Evolutionary conservation across 2,888 invertebrate species (phyloP).

Genomic region (Melangyna quadrimaculata): DNA sequence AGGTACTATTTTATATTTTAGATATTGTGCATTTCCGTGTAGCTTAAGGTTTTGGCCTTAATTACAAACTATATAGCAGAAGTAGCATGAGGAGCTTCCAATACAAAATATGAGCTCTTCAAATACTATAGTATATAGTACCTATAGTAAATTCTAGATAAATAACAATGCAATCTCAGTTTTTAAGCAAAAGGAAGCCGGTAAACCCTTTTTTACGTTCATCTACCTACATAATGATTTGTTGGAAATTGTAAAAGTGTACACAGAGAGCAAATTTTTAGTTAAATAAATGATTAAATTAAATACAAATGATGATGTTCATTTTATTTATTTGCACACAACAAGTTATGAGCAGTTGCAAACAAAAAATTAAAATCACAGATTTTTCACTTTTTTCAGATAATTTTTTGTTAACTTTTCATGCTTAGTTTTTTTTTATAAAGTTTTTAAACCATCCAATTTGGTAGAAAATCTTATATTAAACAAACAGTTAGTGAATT

Average conservation of each 20-base stretch:
- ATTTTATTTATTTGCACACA: no score
- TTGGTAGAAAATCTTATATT: no score
- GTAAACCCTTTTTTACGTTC: slow-evolving; percentile 27
- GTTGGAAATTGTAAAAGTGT: slow-evolving; percentile 25
- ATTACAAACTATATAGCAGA: slow-evolving; percentile 51
- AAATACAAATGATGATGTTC: no score
- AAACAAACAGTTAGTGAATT: no score
- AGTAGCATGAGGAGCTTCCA: slow-evolving; percentile 31
- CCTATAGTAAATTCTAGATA: not conserved
- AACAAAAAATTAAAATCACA: no score
- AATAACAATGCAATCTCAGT: not conserved
- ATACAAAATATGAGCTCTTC: slow-evolving; percentile 6
- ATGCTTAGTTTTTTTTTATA: no score
- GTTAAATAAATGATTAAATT: no score
- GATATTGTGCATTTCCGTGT: slow-evolving; percentile 67
- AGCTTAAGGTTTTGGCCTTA: slow-evolving; percentile 67
- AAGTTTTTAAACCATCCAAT: no score
- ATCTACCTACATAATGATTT: slow-evolving; percentile 19
- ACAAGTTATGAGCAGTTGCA: no score
- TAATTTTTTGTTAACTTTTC: no score
- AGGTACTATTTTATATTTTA: not conserved
- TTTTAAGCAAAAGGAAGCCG: not conserved
- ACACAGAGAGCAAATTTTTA: slow-evolving; percentile 5
- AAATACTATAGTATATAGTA: no score
- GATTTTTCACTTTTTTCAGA: no score